Percentiles rank a stretch among this genome's conserved stretches.
Conservation (phyloP, 1,140 invertebrate species). For the Brevipalpus yothersi region DNA sequence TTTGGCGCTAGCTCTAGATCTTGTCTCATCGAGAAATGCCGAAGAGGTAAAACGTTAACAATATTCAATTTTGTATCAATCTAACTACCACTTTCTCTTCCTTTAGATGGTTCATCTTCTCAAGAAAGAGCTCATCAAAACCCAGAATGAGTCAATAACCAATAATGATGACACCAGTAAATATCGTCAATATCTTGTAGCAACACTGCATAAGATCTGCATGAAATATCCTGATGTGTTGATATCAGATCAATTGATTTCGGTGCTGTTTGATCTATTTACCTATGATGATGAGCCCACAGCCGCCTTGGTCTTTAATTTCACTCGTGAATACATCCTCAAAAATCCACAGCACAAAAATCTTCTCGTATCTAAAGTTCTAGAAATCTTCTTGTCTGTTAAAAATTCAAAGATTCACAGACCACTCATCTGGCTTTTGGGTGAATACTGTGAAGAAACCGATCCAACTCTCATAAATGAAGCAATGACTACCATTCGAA, state of each 20-base stretch:
- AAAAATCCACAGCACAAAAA: slow-evolving; percentile 7
- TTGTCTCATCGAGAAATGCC: slow-evolving; percentile 76
- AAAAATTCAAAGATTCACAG: slow-evolving; percentile 49
- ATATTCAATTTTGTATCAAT: slow-evolving; percentile 6
- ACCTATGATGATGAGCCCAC: slow-evolving; percentile 77
- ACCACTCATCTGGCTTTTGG: slow-evolving; percentile 89
- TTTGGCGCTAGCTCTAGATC: slow-evolving; percentile 48
- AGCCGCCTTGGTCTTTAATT: slow-evolving; percentile 75
- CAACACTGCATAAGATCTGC: slow-evolving; percentile 77
- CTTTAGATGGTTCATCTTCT: slow-evolving; percentile 58
- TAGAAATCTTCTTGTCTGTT: slow-evolving; percentile 18
- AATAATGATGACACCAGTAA: slow-evolving; percentile 87
- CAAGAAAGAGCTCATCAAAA: slow-evolving; percentile 83
- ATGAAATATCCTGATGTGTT: slow-evolving; percentile 90
- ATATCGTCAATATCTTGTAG: slow-evolving; percentile 80
- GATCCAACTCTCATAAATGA: slow-evolving; percentile 4
- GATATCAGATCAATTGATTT: slow-evolving; percentile 8
- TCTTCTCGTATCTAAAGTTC: slow-evolving; percentile 33
- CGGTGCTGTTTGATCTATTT: slow-evolving; percentile 66
- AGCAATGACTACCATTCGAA: slow-evolving; percentile 3
- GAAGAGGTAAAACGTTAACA: slow-evolving; percentile 37
- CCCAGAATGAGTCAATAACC: slow-evolving; percentile 37
- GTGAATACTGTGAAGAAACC: slow-evolving; percentile 41
- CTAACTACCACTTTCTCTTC: slow-evolving; percentile 6
- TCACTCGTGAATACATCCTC: slow-evolving; percentile 36